Evolutionary conservation across 2,888 invertebrate species (phyloP).

Genomic region (Ennomos quercinarius): DNA sequence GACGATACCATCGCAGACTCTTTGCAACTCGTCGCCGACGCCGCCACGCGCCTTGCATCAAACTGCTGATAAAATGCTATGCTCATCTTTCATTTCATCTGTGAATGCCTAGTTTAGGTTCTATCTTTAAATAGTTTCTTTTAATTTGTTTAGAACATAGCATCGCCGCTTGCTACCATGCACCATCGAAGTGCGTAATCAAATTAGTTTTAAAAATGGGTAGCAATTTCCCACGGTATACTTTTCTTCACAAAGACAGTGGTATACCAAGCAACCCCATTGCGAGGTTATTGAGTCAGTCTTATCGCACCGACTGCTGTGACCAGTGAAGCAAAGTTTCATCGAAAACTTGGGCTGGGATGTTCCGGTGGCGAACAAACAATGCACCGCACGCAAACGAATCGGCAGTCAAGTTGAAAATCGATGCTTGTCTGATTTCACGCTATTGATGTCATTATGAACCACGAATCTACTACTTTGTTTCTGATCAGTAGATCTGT

Average conservation of each 20-base stretch:
- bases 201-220: slow-evolving; percentile 3
- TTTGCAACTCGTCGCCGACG: slow-evolving; percentile 70
- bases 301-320: slow-evolving; percentile 49
- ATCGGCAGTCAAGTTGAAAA: slow-evolving; percentile 74
- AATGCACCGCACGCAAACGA: slow-evolving; percentile 61
- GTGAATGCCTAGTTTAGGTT: slow-evolving; percentile 47
- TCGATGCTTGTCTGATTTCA: slow-evolving; percentile 72
- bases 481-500: background rate
- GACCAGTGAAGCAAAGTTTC: slow-evolving; percentile 56
- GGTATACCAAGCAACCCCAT: slow-evolving; percentile 34
- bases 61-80: slow-evolving; percentile 70
- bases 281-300: slow-evolving; percentile 31
- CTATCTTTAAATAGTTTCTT: slow-evolving; percentile 31
- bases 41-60: slow-evolving; percentile 74
- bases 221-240: slow-evolving; percentile 35
- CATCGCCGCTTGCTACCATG: slow-evolving; percentile 10
- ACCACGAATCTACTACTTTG: slow-evolving; percentile 10
- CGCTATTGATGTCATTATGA: slow-evolving; percentile 53
- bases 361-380: slow-evolving; percentile 64
- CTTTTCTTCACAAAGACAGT: slow-evolving; percentile 34
- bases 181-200: background rate
- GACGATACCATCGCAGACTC: slow-evolving; percentile 67
- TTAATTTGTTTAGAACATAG: slow-evolving; percentile 17
- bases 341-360: slow-evolving; percentile 49
- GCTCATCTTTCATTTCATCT: slow-evolving; percentile 75